These are phyloP conservation scores for Drosophila watanabei DNA, from an alignment of 1,140 invertebrate species.

Conservation along the genomic window DNA sequence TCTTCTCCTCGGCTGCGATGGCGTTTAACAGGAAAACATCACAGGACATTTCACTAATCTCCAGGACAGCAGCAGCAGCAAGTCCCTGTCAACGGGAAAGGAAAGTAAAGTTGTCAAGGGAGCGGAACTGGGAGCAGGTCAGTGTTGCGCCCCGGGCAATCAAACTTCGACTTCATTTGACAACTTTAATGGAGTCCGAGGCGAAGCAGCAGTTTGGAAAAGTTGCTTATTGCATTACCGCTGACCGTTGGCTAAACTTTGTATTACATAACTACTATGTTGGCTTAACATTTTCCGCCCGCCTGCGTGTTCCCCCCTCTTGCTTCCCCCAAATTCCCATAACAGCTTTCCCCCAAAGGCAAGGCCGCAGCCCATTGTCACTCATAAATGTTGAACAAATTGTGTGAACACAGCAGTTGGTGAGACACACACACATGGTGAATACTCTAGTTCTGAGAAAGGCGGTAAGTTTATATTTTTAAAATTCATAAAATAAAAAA, in stretches of 20 bases:
- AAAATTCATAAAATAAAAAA: neutral
- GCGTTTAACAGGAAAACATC: conserved; percentile 64
- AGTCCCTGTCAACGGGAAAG: conserved; percentile 27
- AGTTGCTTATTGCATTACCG: conserved; percentile 75
- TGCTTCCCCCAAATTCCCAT: neutral
- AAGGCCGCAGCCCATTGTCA: conserved; percentile 38
- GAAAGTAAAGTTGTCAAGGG: conserved; percentile 22
- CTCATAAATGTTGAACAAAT: conserved; percentile 70
- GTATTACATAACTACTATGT: conserved; percentile 49
- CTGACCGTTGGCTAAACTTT: conserved; percentile 68
- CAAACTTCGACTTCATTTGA: conserved; percentile 81
- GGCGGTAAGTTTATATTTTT: neutral
- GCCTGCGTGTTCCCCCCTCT: neutral
- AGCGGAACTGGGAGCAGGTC: conserved; percentile 33
- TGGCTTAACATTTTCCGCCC: conserved; percentile 46
- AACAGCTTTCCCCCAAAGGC: conserved; percentile 4
- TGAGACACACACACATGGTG: neutral
- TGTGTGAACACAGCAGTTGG: neutral
- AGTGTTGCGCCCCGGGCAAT: conserved; percentile 53
- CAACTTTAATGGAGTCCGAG: conserved; percentile 75
- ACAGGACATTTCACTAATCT: conserved; percentile 64
- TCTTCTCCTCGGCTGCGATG: conserved; percentile 32
- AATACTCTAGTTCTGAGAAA: conserved; percentile 8
- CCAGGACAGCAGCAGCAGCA: conserved; percentile 29
- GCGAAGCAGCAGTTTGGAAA: conserved; percentile 66